Percentiles rank a stretch among this genome's conserved stretches.
These are phyloP conservation scores for Itoplectis maculator DNA, from an alignment of 2,888 invertebrate genomes.

Conservation along the genomic window DNA sequence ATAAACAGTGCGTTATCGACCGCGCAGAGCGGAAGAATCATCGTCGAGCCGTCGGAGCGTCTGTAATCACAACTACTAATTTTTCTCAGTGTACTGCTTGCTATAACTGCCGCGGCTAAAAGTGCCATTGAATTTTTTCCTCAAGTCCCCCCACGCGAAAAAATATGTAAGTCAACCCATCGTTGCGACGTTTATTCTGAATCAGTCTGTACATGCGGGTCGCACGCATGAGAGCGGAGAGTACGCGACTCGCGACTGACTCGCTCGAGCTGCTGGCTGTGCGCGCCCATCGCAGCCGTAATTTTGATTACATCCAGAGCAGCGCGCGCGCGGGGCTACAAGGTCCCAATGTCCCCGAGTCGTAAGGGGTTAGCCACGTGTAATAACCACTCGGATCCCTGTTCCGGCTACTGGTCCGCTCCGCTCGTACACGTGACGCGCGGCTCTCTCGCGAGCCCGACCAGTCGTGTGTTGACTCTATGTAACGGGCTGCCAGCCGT, in stretches of 20 bases:
- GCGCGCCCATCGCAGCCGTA: conserved; percentile 63
- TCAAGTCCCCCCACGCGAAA: too few relatives aligned
- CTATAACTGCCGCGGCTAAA: too few relatives aligned
- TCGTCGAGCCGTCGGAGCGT: conserved; percentile 53
- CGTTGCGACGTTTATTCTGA: background rate
- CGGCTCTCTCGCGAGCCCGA: conserved; percentile 6
- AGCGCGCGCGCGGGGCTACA: conserved; percentile 69
- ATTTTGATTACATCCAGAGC: conserved; percentile 73
- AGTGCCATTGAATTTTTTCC: too few relatives aligned
- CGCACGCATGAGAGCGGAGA: background rate
- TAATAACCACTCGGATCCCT: conserved; percentile 75
- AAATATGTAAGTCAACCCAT: too few relatives aligned
- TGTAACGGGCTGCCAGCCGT: conserved; percentile 23
- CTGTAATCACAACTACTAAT: too few relatives aligned
- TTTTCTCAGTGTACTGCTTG: too few relatives aligned
- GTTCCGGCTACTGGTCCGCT: conserved; percentile 68
- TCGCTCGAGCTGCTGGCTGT: conserved; percentile 19
- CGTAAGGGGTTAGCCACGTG: conserved; percentile 67
- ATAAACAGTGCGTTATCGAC: conserved; percentile 57
- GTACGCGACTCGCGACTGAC: background rate
- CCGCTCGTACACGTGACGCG: conserved; percentile 61
- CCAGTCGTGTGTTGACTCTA: conserved; percentile 34
- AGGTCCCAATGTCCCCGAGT: conserved; percentile 62
- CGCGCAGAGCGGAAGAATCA: conserved; percentile 65
- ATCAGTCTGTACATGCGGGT: background rate